Conservation (phyloP, 2,888 invertebrate species). For the Temnothorax rugatulus region DNA sequence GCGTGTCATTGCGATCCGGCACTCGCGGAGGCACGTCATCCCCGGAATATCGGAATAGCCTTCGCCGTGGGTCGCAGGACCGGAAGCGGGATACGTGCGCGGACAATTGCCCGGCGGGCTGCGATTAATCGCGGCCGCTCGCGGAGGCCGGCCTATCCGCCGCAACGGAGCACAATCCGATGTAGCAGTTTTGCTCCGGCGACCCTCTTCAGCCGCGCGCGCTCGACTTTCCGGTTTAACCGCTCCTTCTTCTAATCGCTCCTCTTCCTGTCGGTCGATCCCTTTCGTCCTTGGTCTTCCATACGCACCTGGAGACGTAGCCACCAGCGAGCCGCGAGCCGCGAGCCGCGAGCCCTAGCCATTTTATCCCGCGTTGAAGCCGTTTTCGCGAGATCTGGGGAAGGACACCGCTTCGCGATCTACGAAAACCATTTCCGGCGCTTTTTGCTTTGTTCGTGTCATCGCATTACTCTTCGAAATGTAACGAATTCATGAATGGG, state of each 20-base stretch:
- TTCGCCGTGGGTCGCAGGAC: slow-evolving; percentile 34
- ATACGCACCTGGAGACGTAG: slow-evolving; percentile 52
- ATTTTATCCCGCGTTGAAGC: slow-evolving; percentile 20
- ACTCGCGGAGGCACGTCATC: slow-evolving; percentile 37
- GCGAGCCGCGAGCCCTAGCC: slow-evolving; percentile 10
- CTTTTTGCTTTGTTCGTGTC: background rate
- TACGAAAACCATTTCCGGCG: background rate
- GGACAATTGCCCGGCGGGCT: slow-evolving; percentile 64
- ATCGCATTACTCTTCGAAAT: background rate
- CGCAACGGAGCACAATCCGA: slow-evolving; percentile 57
- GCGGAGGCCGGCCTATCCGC: slow-evolving; percentile 62
- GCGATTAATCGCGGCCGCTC: slow-evolving; percentile 67
- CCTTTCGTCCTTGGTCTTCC: slow-evolving; percentile 73
- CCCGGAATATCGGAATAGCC: slow-evolving; percentile 49
- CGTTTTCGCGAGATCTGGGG: background rate
- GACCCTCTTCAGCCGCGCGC: slow-evolving; percentile 67
- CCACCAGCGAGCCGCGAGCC: slow-evolving; percentile 23
- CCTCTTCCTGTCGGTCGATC: slow-evolving; percentile 73
- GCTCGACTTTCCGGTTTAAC: slow-evolving; percentile 82
- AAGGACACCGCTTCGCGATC: background rate
- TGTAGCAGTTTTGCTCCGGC: slow-evolving; percentile 67
- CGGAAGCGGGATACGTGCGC: slow-evolving; percentile 68
- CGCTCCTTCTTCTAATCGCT: slow-evolving; percentile 77
- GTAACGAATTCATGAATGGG: background rate
- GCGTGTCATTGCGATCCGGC: background rate